Evolutionary conservation across 2,797 vertebrate species (phyloP), one percentile per base, ranked within the genome.

Genomic region (Danio jaintianensis): DNA sequence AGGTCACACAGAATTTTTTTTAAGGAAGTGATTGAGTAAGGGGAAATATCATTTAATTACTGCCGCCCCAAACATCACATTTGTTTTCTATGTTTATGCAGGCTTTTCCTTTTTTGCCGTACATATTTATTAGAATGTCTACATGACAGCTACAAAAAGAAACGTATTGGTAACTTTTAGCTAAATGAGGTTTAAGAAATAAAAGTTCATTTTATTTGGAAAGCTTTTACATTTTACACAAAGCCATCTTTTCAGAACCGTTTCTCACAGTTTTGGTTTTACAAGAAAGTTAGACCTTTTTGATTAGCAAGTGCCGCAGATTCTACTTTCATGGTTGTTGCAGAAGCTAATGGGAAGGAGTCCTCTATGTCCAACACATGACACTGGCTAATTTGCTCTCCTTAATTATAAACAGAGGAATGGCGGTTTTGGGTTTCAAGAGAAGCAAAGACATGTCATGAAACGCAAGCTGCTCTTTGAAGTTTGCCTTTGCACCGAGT

Each of bases 331-430:
- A 43, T 63, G 67, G 45, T 52, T 71, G 29, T 55, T 43, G 16
- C 42, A 64, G 48, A 59, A 43, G 68, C 48, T 55, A 9, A 63
- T 4, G 10, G 7, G 15, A 71, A 55, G 40, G 20, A 53, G 48
- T 9, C 15, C 22, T 16, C 40, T 20, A 67, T 53, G 80, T 77
- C 55, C 53, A 20, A 38, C 61, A 64, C 40, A 43, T 48, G 53
- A 66, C 15, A 10, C 4, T 0, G 18, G 38, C 22, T 77, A 56
- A 77, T 71, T 64, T 64, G 50, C 80, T 66, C 15, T 66, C 7
- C 53, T 42, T 78, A 62, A 78, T 66, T 79, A 38, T 83, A 78
- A 72, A 77, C 75, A 72, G 80, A 71, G 50, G 11, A 53, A 53
- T 42, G 36, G 82, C 0, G 64, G 74, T 38, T 58, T 68, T 10